Evolutionary conservation across 2,113 vertebrate species (phyloP).

Genomic region (Chloroceryle aenea): DNA sequence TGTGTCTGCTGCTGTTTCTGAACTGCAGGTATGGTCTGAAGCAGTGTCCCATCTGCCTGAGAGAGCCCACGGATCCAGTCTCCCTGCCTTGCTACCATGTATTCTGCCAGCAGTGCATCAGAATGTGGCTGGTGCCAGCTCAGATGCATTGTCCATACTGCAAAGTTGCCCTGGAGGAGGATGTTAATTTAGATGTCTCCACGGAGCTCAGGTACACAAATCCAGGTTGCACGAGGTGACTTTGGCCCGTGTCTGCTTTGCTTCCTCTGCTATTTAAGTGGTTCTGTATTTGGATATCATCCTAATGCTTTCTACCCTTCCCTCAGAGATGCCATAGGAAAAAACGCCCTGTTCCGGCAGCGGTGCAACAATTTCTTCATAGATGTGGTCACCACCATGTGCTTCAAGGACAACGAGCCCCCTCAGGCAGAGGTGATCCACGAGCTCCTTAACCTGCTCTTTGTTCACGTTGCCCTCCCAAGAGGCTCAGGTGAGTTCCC

Average conservation of each 20-base stretch:
- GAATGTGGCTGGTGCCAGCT: slow-evolving; percentile 71
- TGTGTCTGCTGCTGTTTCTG: neutral
- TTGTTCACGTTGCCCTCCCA: slow-evolving; percentile 67
- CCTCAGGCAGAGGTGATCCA: slow-evolving; percentile 80
- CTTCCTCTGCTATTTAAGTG: neutral
- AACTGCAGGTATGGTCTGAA: slow-evolving; percentile 75
- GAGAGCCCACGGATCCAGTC: slow-evolving; percentile 81
- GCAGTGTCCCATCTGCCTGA: slow-evolving; percentile 81
- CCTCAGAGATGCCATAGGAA: slow-evolving; percentile 70
- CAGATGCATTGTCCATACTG: slow-evolving; percentile 87
- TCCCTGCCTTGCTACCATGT: slow-evolving; percentile 85
- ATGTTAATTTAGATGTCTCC: slow-evolving; percentile 66
- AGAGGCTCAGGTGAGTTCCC: slow-evolving; percentile 51
- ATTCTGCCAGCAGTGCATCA: slow-evolving; percentile 84
- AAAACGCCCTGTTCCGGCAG: slow-evolving; percentile 82
- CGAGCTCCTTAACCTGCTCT: slow-evolving; percentile 83
- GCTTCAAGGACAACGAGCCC: slow-evolving; percentile 91
- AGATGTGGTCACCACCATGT: slow-evolving; percentile 88
- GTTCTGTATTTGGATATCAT: neutral
- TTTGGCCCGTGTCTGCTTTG: neutral
- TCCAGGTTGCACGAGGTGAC: neutral
- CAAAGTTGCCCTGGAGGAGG: slow-evolving; percentile 49
- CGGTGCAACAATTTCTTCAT: slow-evolving; percentile 92
- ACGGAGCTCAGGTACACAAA: slow-evolving; percentile 76
- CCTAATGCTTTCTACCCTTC: neutral